Evolutionary conservation across 2,888 invertebrate genomes (phyloP).

Genomic region (Xylota segnis): DNA sequence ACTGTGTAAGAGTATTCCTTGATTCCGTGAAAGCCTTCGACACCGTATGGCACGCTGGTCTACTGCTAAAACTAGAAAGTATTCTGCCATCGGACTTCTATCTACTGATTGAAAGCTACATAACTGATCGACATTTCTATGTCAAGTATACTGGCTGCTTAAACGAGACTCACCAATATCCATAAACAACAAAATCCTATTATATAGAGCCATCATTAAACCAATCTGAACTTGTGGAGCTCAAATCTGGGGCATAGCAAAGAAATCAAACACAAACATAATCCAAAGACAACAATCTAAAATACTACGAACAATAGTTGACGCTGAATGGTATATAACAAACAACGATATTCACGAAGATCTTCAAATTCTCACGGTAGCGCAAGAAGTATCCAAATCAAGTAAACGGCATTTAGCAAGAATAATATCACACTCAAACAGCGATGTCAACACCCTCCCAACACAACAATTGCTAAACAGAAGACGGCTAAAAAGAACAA

Average conservation of each 20-base stretch:
- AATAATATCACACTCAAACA: slow-evolving; percentile 4
- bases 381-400: neutral
- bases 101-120: no score
- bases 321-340: slow-evolving; percentile 4
- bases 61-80: no score
- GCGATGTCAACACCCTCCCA: neutral
- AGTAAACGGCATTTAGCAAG: neutral
- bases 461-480: neutral
- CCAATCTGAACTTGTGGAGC: neutral
- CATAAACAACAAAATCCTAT: slow-evolving; percentile 1
- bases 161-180: neutral
- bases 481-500: no score
- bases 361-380: slow-evolving; percentile 5
- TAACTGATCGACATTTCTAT: no score
- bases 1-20: neutral
- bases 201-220: neutral
- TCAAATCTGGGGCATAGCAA: slow-evolving; percentile 6
- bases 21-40: neutral
- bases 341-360: neutral
- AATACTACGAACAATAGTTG: slow-evolving; percentile 1
- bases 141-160: no score
- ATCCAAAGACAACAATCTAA: neutral
- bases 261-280: neutral
- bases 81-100: no score
- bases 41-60: no score